Conservation (phyloP, 2,888 invertebrate species). For the Flexamia atlantica region DNA sequence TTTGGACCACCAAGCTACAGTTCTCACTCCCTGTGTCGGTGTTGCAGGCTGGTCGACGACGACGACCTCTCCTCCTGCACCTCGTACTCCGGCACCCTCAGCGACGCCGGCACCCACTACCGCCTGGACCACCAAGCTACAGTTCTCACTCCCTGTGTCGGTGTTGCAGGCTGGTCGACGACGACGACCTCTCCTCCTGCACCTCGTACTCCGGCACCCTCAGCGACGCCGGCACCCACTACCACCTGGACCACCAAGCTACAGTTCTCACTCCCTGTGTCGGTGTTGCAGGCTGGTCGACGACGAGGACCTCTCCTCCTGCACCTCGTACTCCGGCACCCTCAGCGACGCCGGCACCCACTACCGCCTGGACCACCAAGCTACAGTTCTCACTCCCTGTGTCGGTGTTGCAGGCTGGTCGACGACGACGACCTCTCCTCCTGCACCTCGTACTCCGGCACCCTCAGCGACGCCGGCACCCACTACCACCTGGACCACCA, state of each 20-base stretch:
- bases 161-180: constrained; percentile 61
- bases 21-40: background rate
- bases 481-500: constrained; percentile 66
- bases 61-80: constrained; percentile 87
- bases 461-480: constrained; percentile 67
- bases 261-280: background rate
- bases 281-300: constrained; percentile 59
- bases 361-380: constrained; percentile 73
- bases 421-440: constrained; percentile 82
- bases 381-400: background rate
- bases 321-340: constrained; percentile 80
- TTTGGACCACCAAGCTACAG: too few relatives aligned
- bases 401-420: constrained; percentile 57
- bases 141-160: background rate
- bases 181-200: constrained; percentile 84
- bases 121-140: constrained; percentile 72
- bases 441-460: constrained; percentile 81
- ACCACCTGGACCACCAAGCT: constrained; percentile 72
- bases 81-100: constrained; percentile 77
- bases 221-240: constrained; percentile 68
- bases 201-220: constrained; percentile 79
- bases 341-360: constrained; percentile 68
- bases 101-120: constrained; percentile 68
- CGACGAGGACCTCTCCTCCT: constrained; percentile 83
- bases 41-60: constrained; percentile 62